A percentile compares a stretch with the other conserved stretches of the same genome.
These are phyloP conservation scores for Pollachius pollachius DNA, from an alignment of 2,113 vertebrate species.

Conservation along the genomic window DNA sequence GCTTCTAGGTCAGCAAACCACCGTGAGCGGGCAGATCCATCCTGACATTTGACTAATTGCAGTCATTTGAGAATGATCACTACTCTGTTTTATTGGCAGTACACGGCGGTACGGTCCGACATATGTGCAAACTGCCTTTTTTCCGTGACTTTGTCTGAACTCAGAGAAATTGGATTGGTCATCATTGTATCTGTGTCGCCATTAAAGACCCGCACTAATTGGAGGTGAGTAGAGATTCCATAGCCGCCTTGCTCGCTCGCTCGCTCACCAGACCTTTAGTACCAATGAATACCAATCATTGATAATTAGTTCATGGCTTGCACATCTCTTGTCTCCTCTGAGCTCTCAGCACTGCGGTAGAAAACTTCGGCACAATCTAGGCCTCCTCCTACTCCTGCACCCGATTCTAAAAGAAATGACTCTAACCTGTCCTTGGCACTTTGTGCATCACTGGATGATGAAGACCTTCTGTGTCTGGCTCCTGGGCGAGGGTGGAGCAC, in stretches of 20 bases:
- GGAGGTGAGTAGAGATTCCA: slow-evolving; percentile 18
- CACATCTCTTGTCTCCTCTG: too few relatives aligned
- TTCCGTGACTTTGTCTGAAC: too few relatives aligned
- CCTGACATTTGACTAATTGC: slow-evolving; percentile 77
- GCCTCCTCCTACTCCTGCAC: slow-evolving; percentile 7
- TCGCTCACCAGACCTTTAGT: too few relatives aligned
- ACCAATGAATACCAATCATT: too few relatives aligned
- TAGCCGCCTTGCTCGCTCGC: too few relatives aligned
- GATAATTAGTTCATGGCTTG: too few relatives aligned
- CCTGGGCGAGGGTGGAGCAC: slow-evolving; percentile 26
- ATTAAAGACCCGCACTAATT: slow-evolving; percentile 39
- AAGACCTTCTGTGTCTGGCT: slow-evolving; percentile 52
- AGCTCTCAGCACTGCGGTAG: too few relatives aligned
- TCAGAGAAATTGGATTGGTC: too few relatives aligned
- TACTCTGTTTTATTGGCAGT: slow-evolving; percentile 57
- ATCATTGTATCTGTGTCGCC: slow-evolving; percentile 22
- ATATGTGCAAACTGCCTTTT: slow-evolving; percentile 25
- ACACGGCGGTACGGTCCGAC: slow-evolving; percentile 45
- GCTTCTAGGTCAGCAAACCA: slow-evolving; percentile 61
- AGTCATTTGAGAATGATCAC: slow-evolving; percentile 69
- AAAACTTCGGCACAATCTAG: background rate
- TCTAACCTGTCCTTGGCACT: slow-evolving; percentile 65
- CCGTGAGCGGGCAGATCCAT: slow-evolving; percentile 48
- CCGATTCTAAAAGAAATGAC: slow-evolving; percentile 32
- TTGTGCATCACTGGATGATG: slow-evolving; percentile 45